phyloP scores from a whole-genome alignment of 2,797 vertebrate genomes.

The Amblyraja radiata region DNA sequence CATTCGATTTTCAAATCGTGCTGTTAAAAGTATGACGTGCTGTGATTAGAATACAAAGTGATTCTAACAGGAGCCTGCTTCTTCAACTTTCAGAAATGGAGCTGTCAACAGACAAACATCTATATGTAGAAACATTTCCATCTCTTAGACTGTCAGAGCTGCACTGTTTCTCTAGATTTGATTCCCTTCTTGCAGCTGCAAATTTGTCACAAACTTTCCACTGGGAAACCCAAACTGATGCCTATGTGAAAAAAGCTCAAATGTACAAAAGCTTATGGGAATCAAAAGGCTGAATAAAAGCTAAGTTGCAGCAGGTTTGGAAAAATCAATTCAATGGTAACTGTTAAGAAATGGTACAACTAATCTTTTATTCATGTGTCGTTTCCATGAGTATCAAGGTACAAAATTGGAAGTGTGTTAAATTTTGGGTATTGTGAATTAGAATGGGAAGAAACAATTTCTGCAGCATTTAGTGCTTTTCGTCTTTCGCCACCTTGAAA shows the following conservation, averaged over 20 bases:
- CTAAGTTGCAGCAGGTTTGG: too few species aligned
- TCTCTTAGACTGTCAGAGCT: not conserved
- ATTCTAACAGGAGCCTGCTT: not conserved
- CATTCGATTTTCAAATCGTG: not conserved
- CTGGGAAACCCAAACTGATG: not conserved
- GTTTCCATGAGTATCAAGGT: too few species aligned
- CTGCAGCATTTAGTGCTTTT: too few species aligned
- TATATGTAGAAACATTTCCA: not conserved
- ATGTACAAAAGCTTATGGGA: too few species aligned
- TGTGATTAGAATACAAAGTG: not conserved
- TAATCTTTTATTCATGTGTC: too few species aligned
- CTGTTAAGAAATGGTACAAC: too few species aligned
- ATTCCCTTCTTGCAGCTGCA: not conserved
- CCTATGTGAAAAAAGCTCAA: not conserved
- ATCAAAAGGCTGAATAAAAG: too few species aligned
- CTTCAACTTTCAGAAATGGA: not conserved
- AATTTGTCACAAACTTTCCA: not conserved
- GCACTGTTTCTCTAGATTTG: not conserved
- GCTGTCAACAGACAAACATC: not conserved
- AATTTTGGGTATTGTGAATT: too few species aligned
- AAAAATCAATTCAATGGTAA: too few species aligned
- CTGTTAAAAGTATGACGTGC: not conserved
- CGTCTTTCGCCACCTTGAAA: too few species aligned
- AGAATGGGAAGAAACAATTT: too few species aligned
- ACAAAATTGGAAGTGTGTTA: too few species aligned